A percentile compares a stretch with the other conserved stretches of the same genome.
Evolutionary conservation across 2,888 invertebrate genomes (phyloP).

Genomic region (Agriopis leucophaearia): DNA sequence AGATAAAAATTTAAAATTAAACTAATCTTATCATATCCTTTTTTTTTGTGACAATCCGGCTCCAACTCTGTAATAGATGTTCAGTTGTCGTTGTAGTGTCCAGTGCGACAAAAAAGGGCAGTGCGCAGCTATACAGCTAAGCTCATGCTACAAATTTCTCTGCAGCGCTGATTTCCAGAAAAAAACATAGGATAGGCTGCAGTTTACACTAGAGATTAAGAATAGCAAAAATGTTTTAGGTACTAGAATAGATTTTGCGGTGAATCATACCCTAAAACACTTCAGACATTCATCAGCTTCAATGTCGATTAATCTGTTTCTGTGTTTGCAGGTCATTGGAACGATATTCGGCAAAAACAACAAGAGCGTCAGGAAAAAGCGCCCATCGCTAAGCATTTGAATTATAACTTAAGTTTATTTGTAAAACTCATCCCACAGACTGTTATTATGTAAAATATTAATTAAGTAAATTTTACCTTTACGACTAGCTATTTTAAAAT

Average conservation of each 20-base stretch:
- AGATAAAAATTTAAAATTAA: no score
- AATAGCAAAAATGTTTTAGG: neutral
- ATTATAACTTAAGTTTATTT: conserved; percentile 49
- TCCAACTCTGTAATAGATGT: no score
- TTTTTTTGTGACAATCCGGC: no score
- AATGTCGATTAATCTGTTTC: conserved; percentile 35
- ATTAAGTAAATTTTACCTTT: conserved; percentile 45
- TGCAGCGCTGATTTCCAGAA: no score
- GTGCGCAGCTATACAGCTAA: no score
- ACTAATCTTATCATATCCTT: no score
- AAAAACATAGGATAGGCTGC: no score
- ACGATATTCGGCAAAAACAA: conserved; percentile 93
- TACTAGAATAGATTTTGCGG: neutral
- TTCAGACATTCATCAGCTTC: conserved; percentile 13
- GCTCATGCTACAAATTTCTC: no score
- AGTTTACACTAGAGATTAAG: no score
- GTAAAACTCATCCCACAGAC: conserved; percentile 66
- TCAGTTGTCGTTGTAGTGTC: no score
- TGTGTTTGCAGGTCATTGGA: conserved; percentile 86
- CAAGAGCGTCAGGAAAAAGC: conserved; percentile 91
- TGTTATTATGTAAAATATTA: conserved; percentile 65
- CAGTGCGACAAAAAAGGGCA: no score
- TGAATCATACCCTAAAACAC: conserved; percentile 11
- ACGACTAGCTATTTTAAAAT: conserved; percentile 24
- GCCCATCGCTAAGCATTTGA: conserved; percentile 92